Evolutionary conservation across 2,797 vertebrate species (phyloP).

Genomic region (Mycteria americana): DNA sequence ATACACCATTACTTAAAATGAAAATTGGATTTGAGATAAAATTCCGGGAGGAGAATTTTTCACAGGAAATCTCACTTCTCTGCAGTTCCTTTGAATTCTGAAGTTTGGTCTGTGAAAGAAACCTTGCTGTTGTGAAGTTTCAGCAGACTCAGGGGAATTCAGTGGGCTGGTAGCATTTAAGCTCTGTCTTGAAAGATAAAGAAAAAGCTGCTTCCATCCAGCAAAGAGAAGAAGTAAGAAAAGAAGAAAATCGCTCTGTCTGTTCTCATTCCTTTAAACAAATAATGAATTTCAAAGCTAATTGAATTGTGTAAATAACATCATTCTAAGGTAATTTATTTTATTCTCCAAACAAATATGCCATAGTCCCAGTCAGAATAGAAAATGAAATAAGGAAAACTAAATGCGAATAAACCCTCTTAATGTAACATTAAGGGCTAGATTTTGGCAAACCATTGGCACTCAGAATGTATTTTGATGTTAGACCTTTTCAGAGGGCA

Average conservation of each 20-base stretch:
- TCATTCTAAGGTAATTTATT: background rate
- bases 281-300: background rate
- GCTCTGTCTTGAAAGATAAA: background rate
- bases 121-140: background rate
- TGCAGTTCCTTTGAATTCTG: background rate
- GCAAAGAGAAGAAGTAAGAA: background rate
- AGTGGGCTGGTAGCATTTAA: background rate
- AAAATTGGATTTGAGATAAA: background rate
- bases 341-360: background rate
- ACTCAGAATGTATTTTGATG: background rate
- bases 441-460: background rate
- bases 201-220: background rate
- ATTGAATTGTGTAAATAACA: background rate
- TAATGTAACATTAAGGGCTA: background rate
- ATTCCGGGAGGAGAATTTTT: background rate
- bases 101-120: background rate
- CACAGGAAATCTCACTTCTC: background rate
- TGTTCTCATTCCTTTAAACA: background rate
- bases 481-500: background rate
- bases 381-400: background rate
- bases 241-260: background rate
- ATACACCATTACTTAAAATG: background rate
- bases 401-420: background rate
- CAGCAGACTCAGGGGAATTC: background rate
- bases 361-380: background rate